These are phyloP conservation scores for Murina feae DNA, from an alignment of 2,113 vertebrate species.

Conservation along the genomic window DNA sequence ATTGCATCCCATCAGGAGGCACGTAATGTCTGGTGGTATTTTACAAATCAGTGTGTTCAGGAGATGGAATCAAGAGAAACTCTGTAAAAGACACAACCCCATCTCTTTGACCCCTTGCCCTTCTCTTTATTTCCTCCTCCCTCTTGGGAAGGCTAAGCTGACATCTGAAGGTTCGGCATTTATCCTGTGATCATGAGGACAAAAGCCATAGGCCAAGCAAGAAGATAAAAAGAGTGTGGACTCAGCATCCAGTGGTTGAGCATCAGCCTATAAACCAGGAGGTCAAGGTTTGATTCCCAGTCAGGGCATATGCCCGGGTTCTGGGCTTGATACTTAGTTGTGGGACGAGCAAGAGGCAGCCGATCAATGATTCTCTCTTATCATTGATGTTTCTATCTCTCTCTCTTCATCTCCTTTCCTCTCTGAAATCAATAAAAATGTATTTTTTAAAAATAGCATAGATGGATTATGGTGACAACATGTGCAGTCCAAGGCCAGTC, in stretches of 20 bases:
- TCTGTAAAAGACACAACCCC: background rate
- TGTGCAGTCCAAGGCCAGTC: background rate
- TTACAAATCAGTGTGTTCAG: background rate
- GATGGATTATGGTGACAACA: background rate
- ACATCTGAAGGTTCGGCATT: background rate
- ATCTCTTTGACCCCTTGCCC: background rate
- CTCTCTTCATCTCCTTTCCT: too few species aligned
- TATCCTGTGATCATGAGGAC: background rate
- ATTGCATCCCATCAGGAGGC: background rate
- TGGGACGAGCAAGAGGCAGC: too few species aligned
- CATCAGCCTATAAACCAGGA: too few species aligned
- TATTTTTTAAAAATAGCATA: background rate
- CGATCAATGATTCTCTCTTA: too few species aligned
- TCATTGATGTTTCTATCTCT: too few species aligned
- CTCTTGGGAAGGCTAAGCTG: background rate
- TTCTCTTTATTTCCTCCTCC: background rate
- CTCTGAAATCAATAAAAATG: too few species aligned
- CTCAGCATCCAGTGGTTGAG: too few species aligned
- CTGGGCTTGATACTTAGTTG: too few species aligned
- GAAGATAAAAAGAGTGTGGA: background rate
- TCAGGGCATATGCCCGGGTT: too few species aligned
- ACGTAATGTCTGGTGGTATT: background rate
- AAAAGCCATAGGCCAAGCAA: background rate
- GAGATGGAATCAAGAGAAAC: background rate
- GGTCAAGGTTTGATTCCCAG: too few species aligned